Conservation (phyloP, 2,888 invertebrate genomes). For the Perizoma flavofasciatum region DNA sequence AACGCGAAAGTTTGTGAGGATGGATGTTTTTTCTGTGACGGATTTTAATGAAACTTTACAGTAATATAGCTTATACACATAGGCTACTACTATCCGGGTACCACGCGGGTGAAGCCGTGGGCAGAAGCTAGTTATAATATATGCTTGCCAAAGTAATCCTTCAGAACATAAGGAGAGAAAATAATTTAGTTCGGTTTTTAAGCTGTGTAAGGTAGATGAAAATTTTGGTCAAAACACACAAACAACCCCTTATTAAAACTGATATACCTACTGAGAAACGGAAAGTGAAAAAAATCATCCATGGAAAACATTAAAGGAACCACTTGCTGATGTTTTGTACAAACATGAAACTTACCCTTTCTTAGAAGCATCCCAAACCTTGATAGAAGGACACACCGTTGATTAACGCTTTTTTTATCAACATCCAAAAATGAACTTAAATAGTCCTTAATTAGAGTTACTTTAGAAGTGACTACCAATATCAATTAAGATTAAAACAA, state of each 20-base stretch:
- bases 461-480: conserved; percentile 47
- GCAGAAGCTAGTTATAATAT: no score
- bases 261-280: conserved; percentile 64
- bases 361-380: conserved; percentile 69
- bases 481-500: conserved; percentile 59
- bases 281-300: conserved; percentile 71
- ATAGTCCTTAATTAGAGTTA: conserved; percentile 39
- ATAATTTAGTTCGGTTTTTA: no score
- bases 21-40: no score
- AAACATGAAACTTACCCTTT: conserved; percentile 69
- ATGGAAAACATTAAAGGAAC: conserved; percentile 63
- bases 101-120: no score
- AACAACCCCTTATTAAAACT: conserved; percentile 27
- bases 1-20: no score
- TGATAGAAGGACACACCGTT: conserved; percentile 66
- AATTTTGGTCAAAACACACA: conserved; percentile 20
- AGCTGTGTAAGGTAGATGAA: conserved; percentile 3
- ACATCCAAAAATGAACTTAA: conserved; percentile 49
- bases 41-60: no score
- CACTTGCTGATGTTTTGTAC: conserved; percentile 67
- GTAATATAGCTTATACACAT: no score
- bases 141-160: no score
- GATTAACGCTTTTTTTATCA: conserved; percentile 69
- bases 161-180: no score
- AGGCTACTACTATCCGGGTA: no score